phyloP scores from a whole-genome alignment of 1,140 invertebrate genomes.

The Bombus balteatus region DNA sequence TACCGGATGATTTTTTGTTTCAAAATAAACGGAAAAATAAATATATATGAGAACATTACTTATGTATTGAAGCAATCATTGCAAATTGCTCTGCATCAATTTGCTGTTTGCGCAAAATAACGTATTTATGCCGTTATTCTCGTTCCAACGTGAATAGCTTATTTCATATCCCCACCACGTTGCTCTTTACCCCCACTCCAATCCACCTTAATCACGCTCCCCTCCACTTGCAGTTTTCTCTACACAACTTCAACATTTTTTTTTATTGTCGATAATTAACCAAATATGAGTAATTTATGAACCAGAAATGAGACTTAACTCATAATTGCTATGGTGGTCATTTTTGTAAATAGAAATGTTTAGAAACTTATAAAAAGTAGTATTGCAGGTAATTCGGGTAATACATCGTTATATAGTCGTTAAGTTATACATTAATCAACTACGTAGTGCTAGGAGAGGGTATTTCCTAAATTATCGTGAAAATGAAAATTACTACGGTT shows the following conservation, averaged over 20 bases:
- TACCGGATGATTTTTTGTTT: neutral
- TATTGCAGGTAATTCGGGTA: no score
- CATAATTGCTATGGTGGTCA: neutral
- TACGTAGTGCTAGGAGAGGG: no score
- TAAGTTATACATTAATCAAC: no score
- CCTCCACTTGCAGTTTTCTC: neutral
- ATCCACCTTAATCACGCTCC: neutral
- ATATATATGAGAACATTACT: no score
- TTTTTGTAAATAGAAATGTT: neutral
- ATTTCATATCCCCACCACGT: neutral
- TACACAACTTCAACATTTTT: neutral
- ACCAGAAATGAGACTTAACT: no score
- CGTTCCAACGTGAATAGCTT: neutral
- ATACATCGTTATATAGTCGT: no score
- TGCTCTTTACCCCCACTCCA: neutral
- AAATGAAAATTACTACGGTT: no score
- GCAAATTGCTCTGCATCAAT: no score
- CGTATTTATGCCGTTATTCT: neutral
- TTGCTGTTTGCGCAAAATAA: neutral
- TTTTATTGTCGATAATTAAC: neutral
- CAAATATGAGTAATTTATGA: neutral
- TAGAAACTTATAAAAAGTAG: no score
- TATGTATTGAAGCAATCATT: neutral
- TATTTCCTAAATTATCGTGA: no score
- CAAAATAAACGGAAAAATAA: no score